Base-by-base conservation (phyloP, 2,797 vertebrate species). In the Etheostoma perlongum region DNA sequence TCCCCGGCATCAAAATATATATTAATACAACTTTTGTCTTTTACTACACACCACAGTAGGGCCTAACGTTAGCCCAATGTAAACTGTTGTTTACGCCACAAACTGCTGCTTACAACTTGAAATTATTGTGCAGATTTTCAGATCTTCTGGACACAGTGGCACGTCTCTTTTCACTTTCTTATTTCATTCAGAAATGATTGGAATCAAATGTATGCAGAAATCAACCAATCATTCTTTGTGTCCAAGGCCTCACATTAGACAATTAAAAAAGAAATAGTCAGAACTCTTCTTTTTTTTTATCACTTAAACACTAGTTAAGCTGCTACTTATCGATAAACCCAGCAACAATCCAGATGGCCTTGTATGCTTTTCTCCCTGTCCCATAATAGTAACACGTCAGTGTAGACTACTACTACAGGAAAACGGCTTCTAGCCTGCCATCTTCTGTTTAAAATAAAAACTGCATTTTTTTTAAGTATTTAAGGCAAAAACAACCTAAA, bases 401-500 rank as follows among this genome's bases (percentile, higher is more conserved):
- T 74, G 36, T 3, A 64, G 25, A 19, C 21, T 25, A n/a, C 21
- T 30, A 19, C 14, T 7, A n/a, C 6, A 54, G 6, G 18, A 12
- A 23, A 61, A 53, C 18, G 16, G 4, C 13, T 21, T 54, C 54
- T 51, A 61, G 44, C 2, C 78, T 69, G 90, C 85, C 90, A 85
- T 23, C 90, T 87, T 1, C 72, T 87, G 91, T 68, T 80, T 5
- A 44, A 76, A 68, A 66, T 12, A 6, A 53, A 25, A 70, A 91
- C 51, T 82, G 47, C 87, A 86, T 16, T 6, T 53, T 53, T 7
- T 48, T 7, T n/a, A 0, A 18, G 36, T 71, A 42, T 33, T 33
- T 2, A 6, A 42, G 21, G 2, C 18, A 64, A 59, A 72, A 33
- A 53, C 13, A 46, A 36, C 11, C 25, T 42, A 60, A 44, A 30